A percentile compares a stretch with the other conserved stretches of the same genome.
Conservation (phyloP, 2,888 invertebrate genomes). For the Microchrysa polita region DNA sequence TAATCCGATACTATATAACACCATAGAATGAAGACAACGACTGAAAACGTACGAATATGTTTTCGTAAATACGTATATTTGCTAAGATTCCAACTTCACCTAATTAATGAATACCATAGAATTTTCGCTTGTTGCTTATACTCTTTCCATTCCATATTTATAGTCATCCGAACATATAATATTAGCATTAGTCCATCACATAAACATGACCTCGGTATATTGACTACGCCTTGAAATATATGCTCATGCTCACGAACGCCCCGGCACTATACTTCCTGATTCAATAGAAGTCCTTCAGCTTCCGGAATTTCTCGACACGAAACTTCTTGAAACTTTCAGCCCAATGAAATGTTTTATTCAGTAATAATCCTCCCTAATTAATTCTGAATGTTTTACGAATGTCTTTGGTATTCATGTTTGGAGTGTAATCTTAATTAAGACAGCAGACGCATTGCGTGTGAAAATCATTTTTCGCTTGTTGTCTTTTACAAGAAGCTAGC, state of each 20-base stretch:
- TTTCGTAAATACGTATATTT: background rate
- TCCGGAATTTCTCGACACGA: background rate
- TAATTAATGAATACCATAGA: background rate
- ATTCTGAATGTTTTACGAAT: background rate
- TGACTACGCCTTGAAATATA: no score
- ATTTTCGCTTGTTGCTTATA: no score
- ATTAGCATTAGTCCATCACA: no score
- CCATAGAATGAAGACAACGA: no score
- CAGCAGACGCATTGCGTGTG: constrained; percentile 5
- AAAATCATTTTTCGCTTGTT: background rate
- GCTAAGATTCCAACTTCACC: background rate
- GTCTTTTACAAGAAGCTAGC: no score
- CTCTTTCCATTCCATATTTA: background rate
- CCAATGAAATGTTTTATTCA: background rate
- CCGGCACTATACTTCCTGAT: no score
- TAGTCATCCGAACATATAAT: background rate
- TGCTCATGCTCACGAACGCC: no score
- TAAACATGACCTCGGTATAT: background rate
- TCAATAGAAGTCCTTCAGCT: no score
- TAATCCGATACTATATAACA: no score
- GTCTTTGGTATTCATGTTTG: background rate
- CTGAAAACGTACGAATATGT: no score
- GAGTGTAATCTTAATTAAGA: constrained; percentile 8
- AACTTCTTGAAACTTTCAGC: background rate
- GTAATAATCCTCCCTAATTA: constrained; percentile 1